These are phyloP conservation scores for Naja naja DNA, from an alignment of 2,113 vertebrate species.

Conservation along the genomic window DNA sequence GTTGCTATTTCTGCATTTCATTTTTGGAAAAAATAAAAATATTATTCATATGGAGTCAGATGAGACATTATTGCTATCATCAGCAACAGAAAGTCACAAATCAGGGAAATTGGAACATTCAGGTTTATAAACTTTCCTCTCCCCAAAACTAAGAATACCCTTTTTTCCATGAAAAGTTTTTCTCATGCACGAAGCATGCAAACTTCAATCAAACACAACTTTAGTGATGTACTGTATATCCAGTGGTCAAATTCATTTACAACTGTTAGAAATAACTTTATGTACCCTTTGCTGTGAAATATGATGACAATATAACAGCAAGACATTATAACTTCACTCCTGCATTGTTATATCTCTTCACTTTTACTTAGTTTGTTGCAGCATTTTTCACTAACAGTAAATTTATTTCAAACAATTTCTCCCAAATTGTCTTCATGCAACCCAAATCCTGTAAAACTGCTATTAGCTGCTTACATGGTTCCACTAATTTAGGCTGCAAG, in stretches of 20 bases:
- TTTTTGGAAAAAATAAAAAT: neutral
- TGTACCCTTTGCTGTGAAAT: slow-evolving; percentile 33
- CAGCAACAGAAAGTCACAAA: slow-evolving; percentile 17
- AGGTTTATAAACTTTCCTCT: neutral
- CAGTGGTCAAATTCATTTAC: slow-evolving; percentile 18
- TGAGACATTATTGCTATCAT: neutral
- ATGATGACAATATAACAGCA: slow-evolving; percentile 39
- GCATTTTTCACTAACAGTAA: slow-evolving; percentile 39
- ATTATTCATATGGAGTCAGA: neutral
- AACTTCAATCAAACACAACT: slow-evolving; percentile 40
- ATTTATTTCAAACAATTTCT: slow-evolving; percentile 4
- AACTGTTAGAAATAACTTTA: slow-evolving; percentile 37
- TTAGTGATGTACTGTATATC: slow-evolving; percentile 14
- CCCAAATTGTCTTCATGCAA: slow-evolving; percentile 15
- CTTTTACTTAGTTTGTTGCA: slow-evolving; percentile 29
- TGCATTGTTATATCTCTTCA: slow-evolving; percentile 23
- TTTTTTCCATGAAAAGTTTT: slow-evolving; percentile 33
- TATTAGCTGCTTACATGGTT: slow-evolving; percentile 33
- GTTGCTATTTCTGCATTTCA: neutral
- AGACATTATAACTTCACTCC: slow-evolving; percentile 44
- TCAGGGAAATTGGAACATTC: neutral
- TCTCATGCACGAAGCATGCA: neutral
- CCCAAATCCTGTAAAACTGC: slow-evolving; percentile 26
- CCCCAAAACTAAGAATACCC: neutral
- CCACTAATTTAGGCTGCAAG: slow-evolving; percentile 9